Percentiles rank a stretch among this genome's conserved stretches.
Conservation (phyloP, 2,797 vertebrate genomes). For the Antrozous pallidus region DNA sequence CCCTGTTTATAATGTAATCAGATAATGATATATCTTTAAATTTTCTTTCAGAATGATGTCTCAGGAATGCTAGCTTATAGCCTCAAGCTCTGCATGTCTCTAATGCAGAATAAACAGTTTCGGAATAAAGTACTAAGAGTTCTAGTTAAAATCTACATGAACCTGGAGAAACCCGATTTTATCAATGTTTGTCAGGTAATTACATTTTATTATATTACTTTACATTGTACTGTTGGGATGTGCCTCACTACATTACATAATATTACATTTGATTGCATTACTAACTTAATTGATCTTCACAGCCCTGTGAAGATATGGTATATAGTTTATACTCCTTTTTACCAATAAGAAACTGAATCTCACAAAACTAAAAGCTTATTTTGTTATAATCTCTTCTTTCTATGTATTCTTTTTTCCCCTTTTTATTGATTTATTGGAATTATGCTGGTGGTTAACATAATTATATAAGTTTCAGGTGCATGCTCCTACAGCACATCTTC, state of each 20-base stretch:
- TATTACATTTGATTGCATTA: background rate
- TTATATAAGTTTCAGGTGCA: background rate
- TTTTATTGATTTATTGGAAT: background rate
- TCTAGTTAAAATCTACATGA: conserved; percentile 99
- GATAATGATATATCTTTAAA: conserved; percentile 28
- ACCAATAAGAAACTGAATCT: conserved; percentile 2
- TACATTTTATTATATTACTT: background rate
- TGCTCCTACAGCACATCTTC: background rate
- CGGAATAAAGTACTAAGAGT: conserved; percentile 96
- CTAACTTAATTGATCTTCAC: background rate
- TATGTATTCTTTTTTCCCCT: background rate
- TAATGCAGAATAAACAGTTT: conserved; percentile 99
- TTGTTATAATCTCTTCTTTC: background rate
- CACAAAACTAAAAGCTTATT: conserved; percentile 20
- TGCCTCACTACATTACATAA: background rate
- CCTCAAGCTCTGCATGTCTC: conserved; percentile 98
- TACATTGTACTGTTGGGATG: background rate
- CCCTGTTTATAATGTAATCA: background rate
- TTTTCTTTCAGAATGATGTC: conserved; percentile 91
- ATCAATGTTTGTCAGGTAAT: conserved; percentile 99
- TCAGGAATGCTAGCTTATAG: conserved; percentile 97
- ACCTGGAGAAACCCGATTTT: conserved; percentile 98
- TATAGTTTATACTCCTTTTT: background rate
- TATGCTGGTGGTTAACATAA: background rate
- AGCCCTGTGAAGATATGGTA: background rate